Conservation (phyloP, 2,888 invertebrate genomes). For the Esperia sulphurella region DNA sequence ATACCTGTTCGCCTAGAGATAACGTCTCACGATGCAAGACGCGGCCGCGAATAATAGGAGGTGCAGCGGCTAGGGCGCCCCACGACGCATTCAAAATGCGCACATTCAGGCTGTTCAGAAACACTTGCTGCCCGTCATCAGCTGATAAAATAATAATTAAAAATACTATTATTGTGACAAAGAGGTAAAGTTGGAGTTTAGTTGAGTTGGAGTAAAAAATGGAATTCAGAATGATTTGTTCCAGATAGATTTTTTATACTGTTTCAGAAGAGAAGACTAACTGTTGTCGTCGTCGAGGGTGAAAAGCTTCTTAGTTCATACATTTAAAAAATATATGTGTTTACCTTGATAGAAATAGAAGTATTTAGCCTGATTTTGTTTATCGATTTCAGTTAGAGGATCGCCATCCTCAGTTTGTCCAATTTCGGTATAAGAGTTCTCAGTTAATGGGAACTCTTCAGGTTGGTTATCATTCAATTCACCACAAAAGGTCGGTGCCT, state of each 20-base stretch:
- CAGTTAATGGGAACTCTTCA: constrained; percentile 49
- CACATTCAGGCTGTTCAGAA: constrained; percentile 93
- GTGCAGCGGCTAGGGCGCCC: constrained; percentile 89
- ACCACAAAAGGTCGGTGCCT: constrained; percentile 47
- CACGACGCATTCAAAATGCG: constrained; percentile 93
- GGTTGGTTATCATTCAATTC: constrained; percentile 34
- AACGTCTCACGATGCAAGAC: constrained; percentile 93
- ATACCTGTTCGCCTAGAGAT: constrained; percentile 85
- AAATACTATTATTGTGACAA: no score
- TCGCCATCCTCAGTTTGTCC: constrained; percentile 33
- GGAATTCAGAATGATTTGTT: no score
- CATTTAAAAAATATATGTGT: neutral
- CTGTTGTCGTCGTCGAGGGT: no score
- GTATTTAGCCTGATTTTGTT: constrained; percentile 75
- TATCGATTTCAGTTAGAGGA: constrained; percentile 50
- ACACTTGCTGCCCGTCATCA: constrained; percentile 94
- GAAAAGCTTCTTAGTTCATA: no score
- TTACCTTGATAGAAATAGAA: constrained; percentile 92
- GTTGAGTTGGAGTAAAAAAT: no score
- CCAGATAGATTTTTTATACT: no score
- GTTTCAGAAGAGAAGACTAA: no score
- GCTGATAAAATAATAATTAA: constrained; percentile 70
- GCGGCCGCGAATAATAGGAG: constrained; percentile 84
- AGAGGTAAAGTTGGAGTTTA: no score
- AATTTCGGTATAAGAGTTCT: constrained; percentile 20